Evolutionary conservation across 2,113 vertebrate species (phyloP), one percentile per base, ranked within the genome.

Genomic region (Ciconia maguari): DNA sequence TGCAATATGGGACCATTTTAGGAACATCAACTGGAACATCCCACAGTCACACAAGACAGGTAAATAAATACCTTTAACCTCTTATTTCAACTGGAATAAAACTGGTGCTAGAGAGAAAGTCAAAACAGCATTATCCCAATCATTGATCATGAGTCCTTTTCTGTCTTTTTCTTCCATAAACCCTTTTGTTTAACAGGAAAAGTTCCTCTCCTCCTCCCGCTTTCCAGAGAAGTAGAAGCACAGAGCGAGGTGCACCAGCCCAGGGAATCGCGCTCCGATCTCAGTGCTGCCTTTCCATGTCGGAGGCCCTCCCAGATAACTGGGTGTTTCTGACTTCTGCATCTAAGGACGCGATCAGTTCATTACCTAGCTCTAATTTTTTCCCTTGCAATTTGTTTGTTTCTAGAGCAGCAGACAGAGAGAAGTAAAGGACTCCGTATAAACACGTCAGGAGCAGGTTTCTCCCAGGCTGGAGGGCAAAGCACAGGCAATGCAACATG

Each of bases 381-480:
- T 78, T 54, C 82, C 69, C 58, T 95, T 80, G 80, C 64, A 48
- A 95, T 97, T 94, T 97, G 88, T 96, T 97, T 97, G 95, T 88
- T 97, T 98, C 97, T 96, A 95, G 95, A 97, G 93, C 77, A 94
- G 97, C 96, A 95, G 97, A 97, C 94, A 81, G 91, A 80, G 61
- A 83, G 92, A 71, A 96, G 89, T 71, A 49, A 81, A 95, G 96
- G 94, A 88, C 96, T 97, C 77, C 30, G 92, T 89, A 97, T 92
- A 91, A 97, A 98, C 98, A 97, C 20, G 96, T 97, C 94, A 87
- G 94, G 88, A 96, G 91, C 96, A 89, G 94, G 97, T 95, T 97
- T 95, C 96, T 97, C 96, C 96, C 94, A 96, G 96, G 97, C 98
- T 97, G 95, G 87, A 96, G 97, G 97, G 97, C 94, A 95, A 96